Evolutionary conservation across 2,888 invertebrate species (phyloP), one percentile per base, ranked within the genome.

Genomic region (Oegoconia quadripuncta): DNA sequence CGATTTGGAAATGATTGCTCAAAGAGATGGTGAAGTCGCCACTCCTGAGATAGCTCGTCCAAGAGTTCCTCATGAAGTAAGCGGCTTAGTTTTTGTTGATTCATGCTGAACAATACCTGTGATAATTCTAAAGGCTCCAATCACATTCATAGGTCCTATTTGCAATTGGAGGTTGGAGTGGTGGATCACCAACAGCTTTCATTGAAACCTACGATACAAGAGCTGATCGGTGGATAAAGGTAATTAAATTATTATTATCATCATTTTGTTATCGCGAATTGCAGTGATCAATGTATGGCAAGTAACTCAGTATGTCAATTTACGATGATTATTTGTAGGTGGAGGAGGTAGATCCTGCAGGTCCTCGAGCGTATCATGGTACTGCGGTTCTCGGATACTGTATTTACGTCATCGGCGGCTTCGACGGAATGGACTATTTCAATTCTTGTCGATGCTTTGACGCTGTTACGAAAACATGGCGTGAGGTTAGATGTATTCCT

Each of bases 281-380:
- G 8, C 1, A n/a, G 6, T 9, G 3, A 7, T 1, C 5, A 13
- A 27, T 2, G 3, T 27, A 6, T 22, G 9, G 9, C 27, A 27
- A 34, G 15, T 23, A 34, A 25, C 25, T 23, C 33, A 25, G 33
- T 25, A 9, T 13, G 13, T 26, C n/a, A n/a, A n/a, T n/a, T n/a
- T n/a, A n/a, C n/a, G 11, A 18, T 35, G 14, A 39, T 35, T 36
- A 44, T 39, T 46, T 34, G 26, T 52, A 91, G 90, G 91, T 94
- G 7, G 90, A 91, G 49, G 93, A 95, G 62, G 93, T 93, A 29
- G 96, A 96, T 74, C 92, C 94, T 2, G 90, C 91, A 8, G 96
- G 96, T 15, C 95, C 97, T 0, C 89, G 97, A 36, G 97, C 97
- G 0, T 97, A 97, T 72, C 97, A 97, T 65, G 97, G 97, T n/a